Base-by-base conservation (phyloP, 1,140 invertebrate genomes). In the Hetaerina americana region DNA sequence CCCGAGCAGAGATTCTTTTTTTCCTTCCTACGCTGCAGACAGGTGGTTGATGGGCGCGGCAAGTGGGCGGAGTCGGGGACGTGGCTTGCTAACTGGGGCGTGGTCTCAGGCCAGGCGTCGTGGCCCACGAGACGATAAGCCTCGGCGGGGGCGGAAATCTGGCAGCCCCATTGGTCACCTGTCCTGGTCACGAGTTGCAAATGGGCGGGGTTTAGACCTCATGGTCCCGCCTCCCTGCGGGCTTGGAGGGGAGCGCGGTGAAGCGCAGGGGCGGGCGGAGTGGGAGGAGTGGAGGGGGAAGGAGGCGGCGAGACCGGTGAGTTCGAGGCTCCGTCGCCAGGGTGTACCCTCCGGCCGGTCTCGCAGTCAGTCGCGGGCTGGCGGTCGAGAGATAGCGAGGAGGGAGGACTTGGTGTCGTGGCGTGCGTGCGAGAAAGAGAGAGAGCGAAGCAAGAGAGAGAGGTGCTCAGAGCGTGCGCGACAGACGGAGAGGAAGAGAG, bases 351-450 rank as follows among this genome's bases (percentile, higher is more conserved):
- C 40, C 40, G 40, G 40, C 40, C 40, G 40, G 40, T n/a, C 40
- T 57, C 40, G 15, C 40, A 57, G 40, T 57, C 40, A 57, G 40
- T 57, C 40, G 40, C 22, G 22, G 40, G 40, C 40, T 1, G 80
- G 80, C 75, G 76, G 76, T 75, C 75, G 76, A 76, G 76, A 76
- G 74, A 76, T 73, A 74, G 75, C 71, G 77, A 77, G 77, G 78
- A 40, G 75, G 79, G 78, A 78, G 78, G 75, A 75, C 76, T n/a
- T n/a, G 77, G 74, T 82, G 78, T 80, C 78, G 80, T 81, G 79
- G 81, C 82, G 81, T 82, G 81, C 80, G 81, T 82, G 78, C 75
- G 79, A 72, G 76, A 77, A 77, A 81, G 81, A 81, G 77, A 76
- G 76, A 75, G 75, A 77, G 76, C 74, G 75, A 74, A 76, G 76